Conservation (phyloP, 2,888 invertebrate species). For the Coleophora flavipennella region DNA sequence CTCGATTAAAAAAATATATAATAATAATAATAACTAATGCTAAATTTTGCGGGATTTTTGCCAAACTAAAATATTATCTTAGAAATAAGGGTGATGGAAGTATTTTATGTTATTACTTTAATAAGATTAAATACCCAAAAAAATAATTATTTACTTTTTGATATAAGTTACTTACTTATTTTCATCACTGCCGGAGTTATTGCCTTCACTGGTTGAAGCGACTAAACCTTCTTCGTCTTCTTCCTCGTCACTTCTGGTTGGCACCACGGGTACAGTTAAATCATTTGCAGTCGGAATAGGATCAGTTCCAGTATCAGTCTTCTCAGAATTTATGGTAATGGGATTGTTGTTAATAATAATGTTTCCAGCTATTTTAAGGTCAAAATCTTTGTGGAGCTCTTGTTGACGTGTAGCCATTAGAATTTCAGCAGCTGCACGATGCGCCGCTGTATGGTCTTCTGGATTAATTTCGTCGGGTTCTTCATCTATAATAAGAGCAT, state of each 20-base stretch:
- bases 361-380: conserved; percentile 69
- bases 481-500: conserved; percentile 79
- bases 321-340: conserved; percentile 31
- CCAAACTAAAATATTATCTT: too few species aligned
- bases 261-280: conserved; percentile 80
- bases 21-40: too few species aligned
- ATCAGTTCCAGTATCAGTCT: conserved; percentile 59
- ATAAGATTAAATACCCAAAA: too few species aligned
- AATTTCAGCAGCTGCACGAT: conserved; percentile 73
- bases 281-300: conserved; percentile 54
- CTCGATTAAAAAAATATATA: too few species aligned
- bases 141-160: neutral
- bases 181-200: conserved; percentile 88
- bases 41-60: too few species aligned
- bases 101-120: too few species aligned
- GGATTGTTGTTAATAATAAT: conserved; percentile 74
- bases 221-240: conserved; percentile 88
- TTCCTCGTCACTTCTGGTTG: conserved; percentile 70
- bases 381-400: conserved; percentile 63
- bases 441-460: conserved; percentile 60
- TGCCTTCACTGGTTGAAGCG: conserved; percentile 86
- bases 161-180: conserved; percentile 72
- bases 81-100: too few species aligned
- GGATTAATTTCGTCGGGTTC: conserved; percentile 53
- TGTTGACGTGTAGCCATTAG: conserved; percentile 64